These are phyloP conservation scores for Bursaphelenchus mucronatus DNA, from an alignment of 1,140 invertebrate species.

Conservation along the genomic window DNA sequence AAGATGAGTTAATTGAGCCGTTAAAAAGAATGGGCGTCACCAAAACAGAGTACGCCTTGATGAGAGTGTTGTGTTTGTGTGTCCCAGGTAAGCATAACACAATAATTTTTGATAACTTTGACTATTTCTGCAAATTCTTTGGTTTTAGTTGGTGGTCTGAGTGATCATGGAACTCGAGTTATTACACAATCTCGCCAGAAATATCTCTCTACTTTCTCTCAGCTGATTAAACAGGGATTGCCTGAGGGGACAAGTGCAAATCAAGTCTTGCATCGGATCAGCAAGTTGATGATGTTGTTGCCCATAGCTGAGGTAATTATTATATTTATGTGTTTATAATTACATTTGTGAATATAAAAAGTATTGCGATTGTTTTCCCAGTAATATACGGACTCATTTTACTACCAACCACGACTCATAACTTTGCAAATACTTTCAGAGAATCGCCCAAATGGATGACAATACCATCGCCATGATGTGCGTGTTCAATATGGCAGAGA, in stretches of 20 bases:
- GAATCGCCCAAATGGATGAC: slow-evolving; percentile 29
- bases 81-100: slow-evolving; percentile 30
- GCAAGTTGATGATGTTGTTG: slow-evolving; percentile 26
- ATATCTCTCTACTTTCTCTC: slow-evolving; percentile 21
- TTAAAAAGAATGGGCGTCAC: slow-evolving; percentile 34
- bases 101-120: neutral
- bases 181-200: slow-evolving; percentile 25
- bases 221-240: slow-evolving; percentile 28
- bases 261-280: slow-evolving; percentile 31
- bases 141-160: slow-evolving; percentile 23
- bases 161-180: slow-evolving; percentile 17
- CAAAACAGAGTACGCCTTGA: slow-evolving; percentile 31
- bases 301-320: slow-evolving; percentile 24
- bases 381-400: no score
- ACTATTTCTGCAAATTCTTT: neutral
- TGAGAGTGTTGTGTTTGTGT: slow-evolving; percentile 36
- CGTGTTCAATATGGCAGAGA: slow-evolving; percentile 21
- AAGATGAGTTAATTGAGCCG: slow-evolving; percentile 30
- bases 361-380: neutral
- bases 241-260: slow-evolving; percentile 17
- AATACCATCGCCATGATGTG: slow-evolving; percentile 30
- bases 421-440: neutral
- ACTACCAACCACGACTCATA: neutral
- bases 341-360: neutral
- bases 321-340: neutral